Conservation (phyloP, 92 coral and sea anemone genomes). For the Epizoanthus rinbou region DNA sequence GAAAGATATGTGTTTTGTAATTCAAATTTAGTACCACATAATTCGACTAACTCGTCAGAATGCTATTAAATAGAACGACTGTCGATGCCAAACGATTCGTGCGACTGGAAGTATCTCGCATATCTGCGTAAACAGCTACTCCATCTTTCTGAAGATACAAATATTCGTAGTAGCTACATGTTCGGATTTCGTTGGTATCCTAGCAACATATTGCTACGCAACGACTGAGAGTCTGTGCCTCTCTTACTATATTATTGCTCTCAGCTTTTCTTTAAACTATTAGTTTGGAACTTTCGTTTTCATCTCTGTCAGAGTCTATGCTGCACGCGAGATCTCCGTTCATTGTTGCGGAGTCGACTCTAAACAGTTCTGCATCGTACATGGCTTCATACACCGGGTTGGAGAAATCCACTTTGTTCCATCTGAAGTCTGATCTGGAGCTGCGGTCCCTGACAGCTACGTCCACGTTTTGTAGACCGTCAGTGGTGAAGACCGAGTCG, state of each 20-base stretch:
- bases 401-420: conserved; percentile 87
- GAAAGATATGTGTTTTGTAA: no score
- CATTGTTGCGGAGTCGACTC: conserved; percentile 30
- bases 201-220: no score
- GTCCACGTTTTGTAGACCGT: conserved; percentile 64
- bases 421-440: conserved; percentile 70
- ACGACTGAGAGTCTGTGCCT: no score
- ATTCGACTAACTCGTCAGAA: no score
- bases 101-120: not conserved
- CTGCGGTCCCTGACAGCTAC: conserved; percentile 67
- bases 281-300: conserved; percentile 35
- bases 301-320: conserved; percentile 31
- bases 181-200: no score
- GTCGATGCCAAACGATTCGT: conserved; percentile 10
- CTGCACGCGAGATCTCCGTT: conserved; percentile 32
- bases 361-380: conserved; percentile 48
- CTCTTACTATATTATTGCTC: not conserved
- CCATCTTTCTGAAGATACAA: not conserved
- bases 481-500: conserved; percentile 78
- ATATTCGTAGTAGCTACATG: not conserved
- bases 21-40: no score
- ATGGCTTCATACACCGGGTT: conserved; percentile 94
- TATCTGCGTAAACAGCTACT: not conserved
- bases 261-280: conserved; percentile 23
- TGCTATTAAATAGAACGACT: conserved; percentile 2